Base-by-base conservation (phyloP, 1,140 invertebrate species). In the Drosophila sp. region DNA sequence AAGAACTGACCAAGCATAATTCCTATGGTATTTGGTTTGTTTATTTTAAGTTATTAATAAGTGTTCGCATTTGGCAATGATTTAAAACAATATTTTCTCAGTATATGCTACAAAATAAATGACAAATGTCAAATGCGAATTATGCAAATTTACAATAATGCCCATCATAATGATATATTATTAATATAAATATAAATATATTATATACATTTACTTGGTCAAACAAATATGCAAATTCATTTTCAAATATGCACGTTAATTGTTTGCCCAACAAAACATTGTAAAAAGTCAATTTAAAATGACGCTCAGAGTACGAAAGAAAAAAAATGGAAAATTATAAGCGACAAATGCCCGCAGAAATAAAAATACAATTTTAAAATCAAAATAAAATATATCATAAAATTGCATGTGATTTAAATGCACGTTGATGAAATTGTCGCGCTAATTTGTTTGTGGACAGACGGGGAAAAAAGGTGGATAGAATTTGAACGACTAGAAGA, bases 331-430 rank as follows among this genome's bases (percentile, higher is more conserved):
- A 46, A 54, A 48, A 25, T 29, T 29, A 29, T 14, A 29, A n/a
- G 40, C 32, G 29, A 7, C 45, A 50, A 66, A 51, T 9, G 21
- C 9, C 29, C n/a, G 50, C 56, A 54, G 16, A 64, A 34, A 62
- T 38, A 13, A 21, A 58, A 61, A 65, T 56, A 61, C 61, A 51
- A 59, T 56, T 36, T 16, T 45, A 38, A 40, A 41, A 21, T 18
- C 16, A 56, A 72, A 48, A 50, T 61, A 16, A 66, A 77, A 77
- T 69, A 78, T 73, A 73, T 66, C 27, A 77, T 58, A 46, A 56
- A 66, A 69, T 38, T 45, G 48, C 53, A 76, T 61, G 38, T 78
- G 78, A 86, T 81, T 86, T 86, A 87, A 87, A 82, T 61, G 76
- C 50, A 25, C 46, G 72, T 58, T 86, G 82, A 86, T 69, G 78